Conservation (phyloP, 2,797 vertebrate species). For the Jordanella pulchra region DNA sequence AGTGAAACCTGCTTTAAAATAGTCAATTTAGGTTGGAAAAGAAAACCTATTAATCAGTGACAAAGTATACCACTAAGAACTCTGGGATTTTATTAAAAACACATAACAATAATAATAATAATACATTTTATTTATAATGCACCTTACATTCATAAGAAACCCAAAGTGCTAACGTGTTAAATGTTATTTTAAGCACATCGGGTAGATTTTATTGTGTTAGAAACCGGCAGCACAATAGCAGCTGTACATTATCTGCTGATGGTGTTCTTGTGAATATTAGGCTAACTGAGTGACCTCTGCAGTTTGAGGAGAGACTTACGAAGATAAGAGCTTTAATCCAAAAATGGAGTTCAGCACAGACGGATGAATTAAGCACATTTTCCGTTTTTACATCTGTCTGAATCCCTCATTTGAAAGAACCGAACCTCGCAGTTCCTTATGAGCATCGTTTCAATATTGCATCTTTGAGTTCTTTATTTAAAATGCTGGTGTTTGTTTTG, state of each 20-base stretch:
- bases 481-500: not conserved
- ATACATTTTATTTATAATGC: too few species aligned
- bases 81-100: not conserved
- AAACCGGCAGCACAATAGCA: slow-evolving; percentile 11
- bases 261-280: slow-evolving; percentile 2
- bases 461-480: not conserved
- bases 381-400: slow-evolving; percentile 31
- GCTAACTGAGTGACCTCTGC: slow-evolving; percentile 18
- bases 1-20: not conserved
- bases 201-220: not conserved
- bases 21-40: not conserved
- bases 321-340: slow-evolving; percentile 42
- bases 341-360: slow-evolving; percentile 14
- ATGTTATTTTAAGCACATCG: not conserved
- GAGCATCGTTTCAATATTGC: not conserved
- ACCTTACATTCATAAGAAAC: too few species aligned
- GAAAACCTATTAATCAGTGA: not conserved
- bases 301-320: slow-evolving; percentile 25
- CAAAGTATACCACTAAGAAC: not conserved
- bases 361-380: slow-evolving; percentile 28
- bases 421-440: not conserved
- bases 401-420: slow-evolving; percentile 14
- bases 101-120: too few species aligned
- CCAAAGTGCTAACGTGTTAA: too few species aligned
- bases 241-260: slow-evolving; percentile 8